Conservation (phyloP, 2,888 invertebrate genomes). For the Drosophila infuscata region DNA sequence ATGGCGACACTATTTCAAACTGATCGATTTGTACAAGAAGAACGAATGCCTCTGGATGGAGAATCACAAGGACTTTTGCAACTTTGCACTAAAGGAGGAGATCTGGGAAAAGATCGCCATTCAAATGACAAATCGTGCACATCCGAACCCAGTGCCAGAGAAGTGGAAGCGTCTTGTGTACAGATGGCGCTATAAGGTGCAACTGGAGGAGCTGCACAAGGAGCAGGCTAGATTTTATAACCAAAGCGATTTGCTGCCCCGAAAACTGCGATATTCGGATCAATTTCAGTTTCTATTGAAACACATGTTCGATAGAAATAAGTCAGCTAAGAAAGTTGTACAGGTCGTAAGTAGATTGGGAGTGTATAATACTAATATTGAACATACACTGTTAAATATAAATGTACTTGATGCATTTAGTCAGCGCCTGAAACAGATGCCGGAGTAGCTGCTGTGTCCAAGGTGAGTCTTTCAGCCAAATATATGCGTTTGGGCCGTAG, state of each 20-base stretch:
- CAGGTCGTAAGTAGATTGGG: conserved; percentile 24
- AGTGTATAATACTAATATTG: neutral
- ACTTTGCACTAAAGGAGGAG: conserved; percentile 42
- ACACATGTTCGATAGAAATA: conserved; percentile 48
- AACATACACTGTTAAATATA: neutral
- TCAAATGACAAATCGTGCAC: conserved; percentile 27
- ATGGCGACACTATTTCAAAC: conserved; percentile 28
- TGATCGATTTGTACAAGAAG: conserved; percentile 55
- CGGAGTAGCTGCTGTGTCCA: neutral
- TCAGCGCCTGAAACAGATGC: neutral
- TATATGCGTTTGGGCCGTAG: conserved; percentile 35
- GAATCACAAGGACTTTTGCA: conserved; percentile 53
- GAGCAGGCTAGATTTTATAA: conserved; percentile 36
- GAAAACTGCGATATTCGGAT: conserved; percentile 41
- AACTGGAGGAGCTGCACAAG: conserved; percentile 39
- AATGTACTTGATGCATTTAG: neutral
- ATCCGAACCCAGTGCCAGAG: conserved; percentile 10
- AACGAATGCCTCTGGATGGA: conserved; percentile 67
- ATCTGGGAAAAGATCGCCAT: conserved; percentile 59
- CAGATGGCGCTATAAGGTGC: conserved; percentile 55
- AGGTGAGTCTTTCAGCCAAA: conserved; percentile 23
- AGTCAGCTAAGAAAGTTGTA: neutral
- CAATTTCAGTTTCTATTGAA: conserved; percentile 48
- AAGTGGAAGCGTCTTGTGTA: conserved; percentile 51
- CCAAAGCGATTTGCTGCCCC: neutral